Base-by-base conservation (phyloP, 2,113 vertebrate species). In the Cochlearius cochlearius region DNA sequence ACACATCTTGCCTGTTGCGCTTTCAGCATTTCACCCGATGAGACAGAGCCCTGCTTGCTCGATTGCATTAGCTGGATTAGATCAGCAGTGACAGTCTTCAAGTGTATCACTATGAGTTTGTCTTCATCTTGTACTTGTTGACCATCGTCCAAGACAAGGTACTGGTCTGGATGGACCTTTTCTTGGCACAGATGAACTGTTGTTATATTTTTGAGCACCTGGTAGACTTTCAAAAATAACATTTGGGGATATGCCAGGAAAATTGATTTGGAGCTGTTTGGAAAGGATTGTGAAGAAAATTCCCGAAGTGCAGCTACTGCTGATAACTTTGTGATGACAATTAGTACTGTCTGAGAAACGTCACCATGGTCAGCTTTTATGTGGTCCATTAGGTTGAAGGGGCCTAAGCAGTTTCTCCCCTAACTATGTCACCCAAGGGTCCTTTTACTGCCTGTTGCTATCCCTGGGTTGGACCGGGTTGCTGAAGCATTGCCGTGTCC, bases 1-100 rank as follows among this genome's bases (percentile, higher is more conserved):
- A 93, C 85, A 67, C 55, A 91, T 97, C 95, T 96, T 94, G 95
- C 59, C 90, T 96, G 92, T 97, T 95, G 92, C 86, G 90, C 96
- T 96, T 92, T 77, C 96, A 97, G 94, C 94, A 88, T 87, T 97
- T 94, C 94, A 97, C 80, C 88, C 82, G 39, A 76, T 77, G 90
- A 97, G 90, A 86, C 90, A 89, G 95, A 96, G 73, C 68, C 11
- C 78, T 93, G 64, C 75, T 95, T 96, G 93, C 91, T 95, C 10
- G 14, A 72, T 88, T 30, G 0, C 75, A 79, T 96, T 96, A 94
- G 78, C 41, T 79, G 74, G 66, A 56, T 85, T 95, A 95, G 62
- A 90, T 82, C 91, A 85, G 34, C 84, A 68, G 45, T 59, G 89
- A 77, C 66, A 90, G 60, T 60, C 39, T 79, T 87, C 64, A 41